These are phyloP conservation scores for Drosophila truncata DNA, from an alignment of 1,140 invertebrate genomes.

Conservation along the genomic window DNA sequence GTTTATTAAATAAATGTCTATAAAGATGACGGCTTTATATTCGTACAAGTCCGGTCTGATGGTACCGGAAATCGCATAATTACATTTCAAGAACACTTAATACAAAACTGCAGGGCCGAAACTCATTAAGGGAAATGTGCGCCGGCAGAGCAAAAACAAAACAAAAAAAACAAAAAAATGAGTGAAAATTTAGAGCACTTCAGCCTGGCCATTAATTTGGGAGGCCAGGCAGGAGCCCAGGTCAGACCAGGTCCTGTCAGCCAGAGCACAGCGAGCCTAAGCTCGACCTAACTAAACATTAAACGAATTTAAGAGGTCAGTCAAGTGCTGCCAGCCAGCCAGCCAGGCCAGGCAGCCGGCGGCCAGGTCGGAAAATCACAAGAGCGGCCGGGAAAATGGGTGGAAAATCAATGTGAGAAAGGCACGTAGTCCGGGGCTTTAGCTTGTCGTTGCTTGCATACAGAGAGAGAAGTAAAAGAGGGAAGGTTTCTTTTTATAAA, in stretches of 20 bases:
- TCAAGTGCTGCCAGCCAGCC: conserved; percentile 37
- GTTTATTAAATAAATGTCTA: conserved; percentile 71
- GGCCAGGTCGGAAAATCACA: conserved; percentile 25
- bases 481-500: not conserved
- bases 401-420: conserved; percentile 47
- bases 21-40: conserved; percentile 36
- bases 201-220: conserved; percentile 67
- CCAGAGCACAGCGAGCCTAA: conserved; percentile 35
- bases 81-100: conserved; percentile 73
- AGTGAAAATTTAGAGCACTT: conserved; percentile 75
- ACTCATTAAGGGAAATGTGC: conserved; percentile 74
- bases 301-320: conserved; percentile 78
- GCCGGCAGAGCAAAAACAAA: not conserved
- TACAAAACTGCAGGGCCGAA: conserved; percentile 51
- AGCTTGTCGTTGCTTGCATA: conserved; percentile 22
- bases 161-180: conserved; percentile 44
- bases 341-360: not conserved
- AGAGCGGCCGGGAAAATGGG: conserved; percentile 14
- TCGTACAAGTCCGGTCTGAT: conserved; percentile 7
- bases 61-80: conserved; percentile 60
- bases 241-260: conserved; percentile 45
- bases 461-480: not conserved
- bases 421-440: conserved; percentile 16
- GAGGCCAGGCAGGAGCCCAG: conserved; percentile 17
- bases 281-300: conserved; percentile 80